Percentiles rank a stretch among this genome's conserved stretches.
Evolutionary conservation across 2,888 invertebrate species (phyloP).

Genomic region (Epsilonema sp.): DNA sequence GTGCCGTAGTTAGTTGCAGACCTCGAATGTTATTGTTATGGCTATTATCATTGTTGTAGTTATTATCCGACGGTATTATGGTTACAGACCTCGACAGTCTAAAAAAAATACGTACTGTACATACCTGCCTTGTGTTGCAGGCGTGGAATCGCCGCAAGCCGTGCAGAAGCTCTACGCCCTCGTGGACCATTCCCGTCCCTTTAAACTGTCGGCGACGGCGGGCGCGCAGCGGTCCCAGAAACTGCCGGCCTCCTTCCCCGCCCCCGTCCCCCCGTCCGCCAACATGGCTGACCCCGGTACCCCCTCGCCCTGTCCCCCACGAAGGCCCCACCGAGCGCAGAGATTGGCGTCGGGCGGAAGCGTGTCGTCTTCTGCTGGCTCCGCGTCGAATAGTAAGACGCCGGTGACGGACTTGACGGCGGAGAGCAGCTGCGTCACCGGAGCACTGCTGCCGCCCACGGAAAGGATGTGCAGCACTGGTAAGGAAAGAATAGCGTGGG

Average conservation of each 20-base stretch:
- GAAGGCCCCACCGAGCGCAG: not conserved
- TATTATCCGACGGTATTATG: too few species aligned
- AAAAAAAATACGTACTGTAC: too few species aligned
- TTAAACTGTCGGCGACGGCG: too few species aligned
- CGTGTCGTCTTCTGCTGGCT: not conserved
- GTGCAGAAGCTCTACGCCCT: conserved; percentile 81
- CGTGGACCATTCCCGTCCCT: conserved; percentile 15
- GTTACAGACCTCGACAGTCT: too few species aligned
- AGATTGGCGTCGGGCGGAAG: not conserved
- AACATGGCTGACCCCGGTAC: not conserved
- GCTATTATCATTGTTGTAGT: too few species aligned
- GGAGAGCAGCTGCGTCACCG: conserved; percentile 4
- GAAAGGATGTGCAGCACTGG: not conserved
- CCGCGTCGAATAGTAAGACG: too few species aligned
- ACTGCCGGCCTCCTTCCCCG: too few species aligned
- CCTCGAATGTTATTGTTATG: too few species aligned
- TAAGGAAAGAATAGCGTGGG: not conserved
- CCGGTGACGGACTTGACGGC: conserved; percentile 7
- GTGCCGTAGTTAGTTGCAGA: too few species aligned
- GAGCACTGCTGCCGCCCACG: not conserved
- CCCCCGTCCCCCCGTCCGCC: not conserved
- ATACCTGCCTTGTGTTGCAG: too few species aligned
- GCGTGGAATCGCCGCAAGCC: conserved; percentile 86
- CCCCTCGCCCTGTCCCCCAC: conserved; percentile 6
- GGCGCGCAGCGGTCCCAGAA: too few species aligned